Conservation (phyloP, 2,113 vertebrate genomes). For the Beaufortia kweichowensis region DNA sequence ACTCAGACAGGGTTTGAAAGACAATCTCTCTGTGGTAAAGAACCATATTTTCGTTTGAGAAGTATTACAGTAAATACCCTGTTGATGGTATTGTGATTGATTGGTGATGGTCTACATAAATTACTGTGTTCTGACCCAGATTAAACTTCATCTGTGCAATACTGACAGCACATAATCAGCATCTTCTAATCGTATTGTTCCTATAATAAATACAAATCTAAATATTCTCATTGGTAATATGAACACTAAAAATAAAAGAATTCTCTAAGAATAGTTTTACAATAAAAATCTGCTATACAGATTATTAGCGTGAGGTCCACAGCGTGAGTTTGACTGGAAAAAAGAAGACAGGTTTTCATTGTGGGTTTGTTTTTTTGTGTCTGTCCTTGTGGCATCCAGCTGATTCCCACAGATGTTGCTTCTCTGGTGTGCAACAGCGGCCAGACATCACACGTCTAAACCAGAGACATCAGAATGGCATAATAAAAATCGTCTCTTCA, state of each 20-base stretch:
- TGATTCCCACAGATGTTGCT: slow-evolving; percentile 12
- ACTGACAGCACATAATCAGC: background rate
- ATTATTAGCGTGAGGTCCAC: background rate
- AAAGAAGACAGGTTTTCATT: background rate
- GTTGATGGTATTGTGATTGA: background rate
- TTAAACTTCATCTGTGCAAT: background rate
- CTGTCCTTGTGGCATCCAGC: background rate
- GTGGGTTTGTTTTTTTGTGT: background rate
- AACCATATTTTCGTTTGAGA: background rate
- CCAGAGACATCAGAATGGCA: background rate
- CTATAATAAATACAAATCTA: background rate
- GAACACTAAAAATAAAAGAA: too few species aligned
- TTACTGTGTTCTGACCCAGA: slow-evolving; percentile 8
- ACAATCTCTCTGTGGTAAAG: background rate
- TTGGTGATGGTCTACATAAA: slow-evolving; percentile 1
- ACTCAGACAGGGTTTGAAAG: background rate
- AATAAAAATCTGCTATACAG: background rate
- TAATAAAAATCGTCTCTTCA: slow-evolving; percentile 2
- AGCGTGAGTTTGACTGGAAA: background rate
- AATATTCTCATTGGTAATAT: background rate
- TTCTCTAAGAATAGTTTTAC: too few species aligned
- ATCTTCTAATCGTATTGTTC: slow-evolving; percentile 16
- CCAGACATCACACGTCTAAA: background rate
- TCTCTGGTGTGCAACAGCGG: background rate
- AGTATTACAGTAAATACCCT: background rate